Conservation (phyloP, 1,140 invertebrate genomes). For the Antheraea pernyi region DNA sequence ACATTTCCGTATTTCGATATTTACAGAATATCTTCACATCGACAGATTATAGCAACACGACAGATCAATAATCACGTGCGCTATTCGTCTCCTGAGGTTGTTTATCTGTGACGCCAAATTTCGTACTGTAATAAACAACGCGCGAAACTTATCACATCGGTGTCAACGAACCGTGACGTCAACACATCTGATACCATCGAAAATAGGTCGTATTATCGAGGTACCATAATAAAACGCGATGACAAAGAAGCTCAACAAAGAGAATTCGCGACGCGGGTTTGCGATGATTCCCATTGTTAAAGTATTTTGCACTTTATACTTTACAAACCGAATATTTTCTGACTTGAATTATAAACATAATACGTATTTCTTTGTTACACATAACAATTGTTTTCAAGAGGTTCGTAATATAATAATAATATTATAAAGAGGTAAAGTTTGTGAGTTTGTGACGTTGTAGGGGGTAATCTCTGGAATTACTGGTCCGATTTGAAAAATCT, state of each 20-base stretch:
- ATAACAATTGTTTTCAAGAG: not conserved
- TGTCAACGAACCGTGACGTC: conserved; percentile 61
- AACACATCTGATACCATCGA: conserved; percentile 49
- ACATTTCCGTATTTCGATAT: too few species aligned
- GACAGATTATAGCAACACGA: too few species aligned
- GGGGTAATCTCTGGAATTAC: too few species aligned
- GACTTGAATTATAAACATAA: not conserved
- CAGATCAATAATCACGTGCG: too few species aligned
- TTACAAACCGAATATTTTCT: not conserved
- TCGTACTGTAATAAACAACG: not conserved
- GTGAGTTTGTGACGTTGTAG: too few species aligned
- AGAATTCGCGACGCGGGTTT: not conserved
- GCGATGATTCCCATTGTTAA: not conserved
- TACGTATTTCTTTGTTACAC: not conserved
- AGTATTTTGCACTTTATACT: not conserved
- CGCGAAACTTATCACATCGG: conserved; percentile 25
- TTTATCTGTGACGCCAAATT: not conserved
- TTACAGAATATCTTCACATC: too few species aligned
- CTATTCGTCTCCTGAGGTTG: too few species aligned
- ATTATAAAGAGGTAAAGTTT: too few species aligned
- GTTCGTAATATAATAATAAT: too few species aligned
- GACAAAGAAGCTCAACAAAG: not conserved
- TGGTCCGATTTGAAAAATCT: too few species aligned
- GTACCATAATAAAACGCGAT: not conserved
- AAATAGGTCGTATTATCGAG: conserved; percentile 43